phyloP scores from a whole-genome alignment of 2,113 vertebrate species.

The Cervus canadensis region DNA sequence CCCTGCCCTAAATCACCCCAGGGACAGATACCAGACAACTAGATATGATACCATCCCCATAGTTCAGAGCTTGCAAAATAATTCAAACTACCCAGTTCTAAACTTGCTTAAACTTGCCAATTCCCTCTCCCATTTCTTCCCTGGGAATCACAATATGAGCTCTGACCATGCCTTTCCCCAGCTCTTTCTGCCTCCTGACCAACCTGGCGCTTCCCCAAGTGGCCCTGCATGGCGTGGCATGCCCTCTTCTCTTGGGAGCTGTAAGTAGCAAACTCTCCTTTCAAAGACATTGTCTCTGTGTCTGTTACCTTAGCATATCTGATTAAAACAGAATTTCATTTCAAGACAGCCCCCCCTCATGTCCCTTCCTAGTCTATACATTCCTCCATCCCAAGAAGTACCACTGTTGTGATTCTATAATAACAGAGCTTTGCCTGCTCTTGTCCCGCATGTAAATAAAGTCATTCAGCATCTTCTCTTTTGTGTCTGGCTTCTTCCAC shows the following conservation, averaged over 20 bases:
- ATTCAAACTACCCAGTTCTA: too few relatives aligned
- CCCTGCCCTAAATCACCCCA: neutral
- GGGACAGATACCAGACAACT: neutral
- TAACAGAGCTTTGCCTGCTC: neutral
- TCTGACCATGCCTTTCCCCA: too few relatives aligned
- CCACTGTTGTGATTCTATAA: neutral
- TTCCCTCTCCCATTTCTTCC: neutral
- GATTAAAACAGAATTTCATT: neutral
- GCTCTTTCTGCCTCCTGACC: neutral
- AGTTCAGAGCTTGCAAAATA: neutral
- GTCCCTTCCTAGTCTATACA: neutral
- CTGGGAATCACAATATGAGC: neutral
- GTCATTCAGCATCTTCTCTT: too few relatives aligned
- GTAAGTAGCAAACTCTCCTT: neutral
- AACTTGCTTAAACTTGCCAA: neutral
- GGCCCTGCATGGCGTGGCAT: neutral
- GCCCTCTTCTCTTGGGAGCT: neutral
- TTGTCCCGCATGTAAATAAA: neutral
- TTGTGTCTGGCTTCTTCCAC: neutral
- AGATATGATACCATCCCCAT: fast-evolving
- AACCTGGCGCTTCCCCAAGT: neutral
- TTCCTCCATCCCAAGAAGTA: neutral
- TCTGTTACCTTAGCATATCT: neutral
- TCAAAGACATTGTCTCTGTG: neutral
- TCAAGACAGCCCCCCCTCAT: neutral